These are phyloP conservation scores for Agelas oroides DNA, from an alignment of 37 sponge, comb jelly and placozoan species.

Conservation along the genomic window DNA sequence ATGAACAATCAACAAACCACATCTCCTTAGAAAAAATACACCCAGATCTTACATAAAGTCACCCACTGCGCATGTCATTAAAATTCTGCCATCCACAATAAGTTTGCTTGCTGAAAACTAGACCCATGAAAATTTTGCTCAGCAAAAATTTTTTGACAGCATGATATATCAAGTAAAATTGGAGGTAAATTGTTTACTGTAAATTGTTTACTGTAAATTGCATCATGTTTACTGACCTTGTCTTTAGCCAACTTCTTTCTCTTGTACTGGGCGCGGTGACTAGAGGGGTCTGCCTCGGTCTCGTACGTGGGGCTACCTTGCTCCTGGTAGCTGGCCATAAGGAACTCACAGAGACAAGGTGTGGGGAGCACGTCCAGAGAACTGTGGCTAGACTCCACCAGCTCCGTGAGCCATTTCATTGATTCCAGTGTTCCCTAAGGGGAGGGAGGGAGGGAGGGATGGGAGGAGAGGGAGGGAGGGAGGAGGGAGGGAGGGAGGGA, in stretches of 20 bases:
- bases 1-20: no score
- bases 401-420: conserved; percentile 96
- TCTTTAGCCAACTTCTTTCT: conserved; percentile 57
- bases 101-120: no score
- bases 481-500: conserved; percentile 1
- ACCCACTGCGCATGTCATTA: no score
- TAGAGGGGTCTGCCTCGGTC: conserved; percentile 28
- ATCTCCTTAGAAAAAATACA: no score
- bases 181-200: no score
- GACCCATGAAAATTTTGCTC: no score
- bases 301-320: conserved; percentile 20
- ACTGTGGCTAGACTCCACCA: conserved; percentile 85
- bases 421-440: conserved; percentile 87
- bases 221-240: conserved; percentile 69
- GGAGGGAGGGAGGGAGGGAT: conserved; percentile 1
- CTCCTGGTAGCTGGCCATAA: conserved; percentile 79
- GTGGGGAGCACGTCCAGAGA: conserved; percentile 95
- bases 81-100: no score
- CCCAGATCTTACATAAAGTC: no score
- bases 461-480: conserved; percentile 6
- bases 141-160: no score
- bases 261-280: conserved; percentile 72
- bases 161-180: no score
- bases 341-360: conserved; percentile 98
- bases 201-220: no score